Conservation (phyloP, 2,113 vertebrate species). For the Shinisaurus crocodilurus region DNA sequence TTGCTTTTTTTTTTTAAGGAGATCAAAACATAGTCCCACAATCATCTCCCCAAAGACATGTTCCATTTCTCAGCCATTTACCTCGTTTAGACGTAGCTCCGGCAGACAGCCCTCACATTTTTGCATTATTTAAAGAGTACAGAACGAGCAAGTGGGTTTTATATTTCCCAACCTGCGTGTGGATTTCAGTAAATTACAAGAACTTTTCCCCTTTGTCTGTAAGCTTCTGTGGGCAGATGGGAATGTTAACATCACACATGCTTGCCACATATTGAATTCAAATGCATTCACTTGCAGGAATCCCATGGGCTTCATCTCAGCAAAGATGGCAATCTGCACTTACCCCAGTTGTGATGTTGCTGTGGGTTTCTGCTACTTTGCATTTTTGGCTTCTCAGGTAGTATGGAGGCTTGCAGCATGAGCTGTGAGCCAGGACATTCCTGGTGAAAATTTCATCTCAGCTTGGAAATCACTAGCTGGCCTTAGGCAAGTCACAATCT, state of each 20-base stretch:
- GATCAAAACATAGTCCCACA: background rate
- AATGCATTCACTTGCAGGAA: background rate
- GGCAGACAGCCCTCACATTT: background rate
- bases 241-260: background rate
- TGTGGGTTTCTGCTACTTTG: background rate
- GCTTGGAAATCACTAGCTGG: background rate
- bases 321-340: background rate
- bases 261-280: slow-evolving; percentile 1
- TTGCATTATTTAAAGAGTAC: slow-evolving; percentile 55
- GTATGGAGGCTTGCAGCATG: too few species aligned
- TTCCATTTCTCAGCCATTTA: slow-evolving; percentile 66
- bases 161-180: fast-evolving
- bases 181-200: fast-evolving
- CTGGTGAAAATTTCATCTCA: background rate
- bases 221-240: slow-evolving; percentile 11
- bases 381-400: background rate
- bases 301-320: background rate
- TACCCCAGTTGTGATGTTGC: background rate
- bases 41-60: slow-evolving; percentile 41
- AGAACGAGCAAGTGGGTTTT: background rate
- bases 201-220: background rate
- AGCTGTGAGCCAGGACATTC: background rate
- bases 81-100: slow-evolving; percentile 43
- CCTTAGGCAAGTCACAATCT: background rate
- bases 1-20: background rate